phyloP scores from a whole-genome alignment of 1,140 invertebrate species.

The Trachymyrmex septentrionalis region DNA sequence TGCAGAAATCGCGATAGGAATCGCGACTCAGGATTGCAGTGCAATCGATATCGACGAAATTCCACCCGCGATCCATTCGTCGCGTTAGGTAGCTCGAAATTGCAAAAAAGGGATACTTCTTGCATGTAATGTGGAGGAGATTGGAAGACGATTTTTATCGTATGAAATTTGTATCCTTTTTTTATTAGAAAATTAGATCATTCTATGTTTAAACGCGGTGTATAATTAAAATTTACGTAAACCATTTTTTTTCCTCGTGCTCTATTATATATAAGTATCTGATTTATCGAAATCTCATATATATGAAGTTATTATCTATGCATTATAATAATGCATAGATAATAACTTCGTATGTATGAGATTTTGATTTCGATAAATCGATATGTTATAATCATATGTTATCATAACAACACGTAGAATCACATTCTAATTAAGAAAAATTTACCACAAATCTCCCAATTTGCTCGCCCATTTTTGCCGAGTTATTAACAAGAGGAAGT shows the following conservation, averaged over 20 bases:
- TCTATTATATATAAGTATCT: background rate
- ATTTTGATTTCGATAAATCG: too few species aligned
- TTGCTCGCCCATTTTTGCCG: background rate
- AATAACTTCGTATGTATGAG: too few species aligned
- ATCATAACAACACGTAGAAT: background rate
- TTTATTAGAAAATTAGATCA: background rate
- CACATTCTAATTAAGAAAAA: background rate
- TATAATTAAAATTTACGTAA: background rate
- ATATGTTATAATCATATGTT: too few species aligned
- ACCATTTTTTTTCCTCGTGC: background rate
- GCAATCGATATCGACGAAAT: constrained; percentile 29
- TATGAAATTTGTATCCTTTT: background rate
- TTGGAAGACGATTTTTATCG: constrained; percentile 31
- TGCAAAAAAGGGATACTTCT: background rate
- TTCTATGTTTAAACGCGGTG: too few species aligned
- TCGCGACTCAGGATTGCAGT: background rate
- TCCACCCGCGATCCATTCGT: background rate
- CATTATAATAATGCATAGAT: background rate
- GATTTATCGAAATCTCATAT: background rate
- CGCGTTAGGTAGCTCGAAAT: background rate
- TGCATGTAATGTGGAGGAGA: constrained; percentile 34
- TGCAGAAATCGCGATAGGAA: constrained; percentile 39
- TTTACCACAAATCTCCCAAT: background rate
- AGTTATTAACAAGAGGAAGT: background rate
- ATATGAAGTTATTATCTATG: background rate